Conservation (phyloP, 2,113 vertebrate species). For the Machaerirhynchus nigripectus region DNA sequence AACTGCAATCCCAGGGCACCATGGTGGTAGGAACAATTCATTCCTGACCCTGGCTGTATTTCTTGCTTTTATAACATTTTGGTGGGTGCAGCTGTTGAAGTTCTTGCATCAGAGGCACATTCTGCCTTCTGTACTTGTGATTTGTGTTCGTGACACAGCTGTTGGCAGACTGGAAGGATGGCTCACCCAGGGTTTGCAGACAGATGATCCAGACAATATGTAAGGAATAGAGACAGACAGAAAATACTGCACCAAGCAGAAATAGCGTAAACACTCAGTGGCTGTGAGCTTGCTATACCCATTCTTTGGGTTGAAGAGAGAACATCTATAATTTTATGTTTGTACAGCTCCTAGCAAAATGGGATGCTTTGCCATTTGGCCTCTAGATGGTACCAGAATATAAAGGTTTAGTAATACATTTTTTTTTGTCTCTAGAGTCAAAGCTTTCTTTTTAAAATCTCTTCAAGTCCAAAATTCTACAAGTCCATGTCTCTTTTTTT, state of each 20-base stretch:
- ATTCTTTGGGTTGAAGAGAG: not conserved
- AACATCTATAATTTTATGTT: not conserved
- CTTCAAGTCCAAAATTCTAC: not conserved
- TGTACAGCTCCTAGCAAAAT: not conserved
- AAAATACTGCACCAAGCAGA: not conserved
- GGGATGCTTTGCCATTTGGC: slow-evolving; percentile 20
- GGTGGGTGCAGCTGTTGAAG: not conserved
- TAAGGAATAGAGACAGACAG: not conserved
- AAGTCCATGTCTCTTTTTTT: not conserved
- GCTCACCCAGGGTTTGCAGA: not conserved
- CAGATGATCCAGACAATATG: not conserved
- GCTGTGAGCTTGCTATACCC: not conserved
- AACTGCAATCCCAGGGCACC: not conserved
- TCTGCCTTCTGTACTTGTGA: not conserved
- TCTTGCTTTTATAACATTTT: not conserved
- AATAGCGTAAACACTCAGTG: not conserved
- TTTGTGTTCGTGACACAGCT: not conserved
- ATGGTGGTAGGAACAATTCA: rapidly evolving
- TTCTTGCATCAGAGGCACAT: not conserved
- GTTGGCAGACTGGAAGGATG: not conserved
- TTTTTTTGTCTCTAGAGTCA: not conserved
- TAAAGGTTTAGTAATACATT: slow-evolving; percentile 15
- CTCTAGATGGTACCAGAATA: slow-evolving; percentile 57
- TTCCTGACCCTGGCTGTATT: not conserved
- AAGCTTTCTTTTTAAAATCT: not conserved